A percentile compares a stretch with the other conserved stretches of the same genome.
Conservation (phyloP, 2,113 vertebrate species). For the Gyps fulvus region DNA sequence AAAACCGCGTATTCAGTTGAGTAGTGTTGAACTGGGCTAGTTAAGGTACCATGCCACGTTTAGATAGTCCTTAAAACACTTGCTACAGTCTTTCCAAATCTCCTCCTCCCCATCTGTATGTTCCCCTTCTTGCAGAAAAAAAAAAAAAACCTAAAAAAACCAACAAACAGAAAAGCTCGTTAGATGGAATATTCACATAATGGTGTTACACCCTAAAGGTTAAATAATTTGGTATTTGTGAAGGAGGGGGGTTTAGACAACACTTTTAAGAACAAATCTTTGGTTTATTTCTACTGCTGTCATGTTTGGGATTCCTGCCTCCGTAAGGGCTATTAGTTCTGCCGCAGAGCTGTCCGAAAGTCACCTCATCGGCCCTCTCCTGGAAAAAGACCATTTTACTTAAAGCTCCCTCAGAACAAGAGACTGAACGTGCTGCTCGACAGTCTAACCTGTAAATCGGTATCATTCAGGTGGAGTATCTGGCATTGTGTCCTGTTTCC, state of each 20-base stretch:
- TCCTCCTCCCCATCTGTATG: background rate
- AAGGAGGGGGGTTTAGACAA: background rate
- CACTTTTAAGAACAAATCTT: background rate
- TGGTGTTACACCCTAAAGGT: background rate
- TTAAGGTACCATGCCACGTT: background rate
- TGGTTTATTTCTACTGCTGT: background rate
- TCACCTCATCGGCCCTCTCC: background rate
- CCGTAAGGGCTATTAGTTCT: background rate
- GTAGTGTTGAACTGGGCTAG: background rate
- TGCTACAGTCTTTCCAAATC: background rate
- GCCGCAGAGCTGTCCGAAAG: background rate
- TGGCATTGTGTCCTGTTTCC: background rate
- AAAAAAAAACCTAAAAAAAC: no score
- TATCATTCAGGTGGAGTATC: background rate
- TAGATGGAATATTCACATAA: accelerated
- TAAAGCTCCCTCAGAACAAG: background rate
- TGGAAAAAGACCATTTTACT: background rate
- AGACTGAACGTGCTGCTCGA: background rate
- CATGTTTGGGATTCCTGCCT: background rate
- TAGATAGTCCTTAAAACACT: background rate
- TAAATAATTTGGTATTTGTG: background rate
- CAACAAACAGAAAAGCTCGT: background rate
- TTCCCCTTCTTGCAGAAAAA: background rate
- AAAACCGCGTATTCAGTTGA: accelerated
- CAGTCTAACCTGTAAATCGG: background rate